Percentiles rank a stretch among this genome's conserved stretches.
These are phyloP conservation scores for Rynchops niger DNA, from an alignment of 2,113 vertebrate genomes.

Conservation along the genomic window DNA sequence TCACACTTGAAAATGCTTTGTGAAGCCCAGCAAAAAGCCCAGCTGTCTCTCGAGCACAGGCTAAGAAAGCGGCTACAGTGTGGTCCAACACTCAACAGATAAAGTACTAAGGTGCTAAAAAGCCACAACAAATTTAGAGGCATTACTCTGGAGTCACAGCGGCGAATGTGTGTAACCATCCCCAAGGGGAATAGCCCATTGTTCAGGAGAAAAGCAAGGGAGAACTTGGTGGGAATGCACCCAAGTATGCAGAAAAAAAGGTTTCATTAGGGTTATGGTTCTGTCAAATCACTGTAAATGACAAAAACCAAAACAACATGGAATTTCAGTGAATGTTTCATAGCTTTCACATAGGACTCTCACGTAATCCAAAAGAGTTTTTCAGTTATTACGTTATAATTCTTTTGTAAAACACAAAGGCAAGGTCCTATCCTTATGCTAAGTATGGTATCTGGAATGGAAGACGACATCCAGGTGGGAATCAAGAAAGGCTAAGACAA, in stretches of 20 bases:
- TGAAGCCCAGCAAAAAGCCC: not conserved
- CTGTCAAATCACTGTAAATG: not conserved
- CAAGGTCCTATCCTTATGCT: not conserved
- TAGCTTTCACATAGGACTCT: not conserved
- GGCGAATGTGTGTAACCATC: not conserved
- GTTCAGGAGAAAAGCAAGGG: not conserved
- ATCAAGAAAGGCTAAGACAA: not conserved
- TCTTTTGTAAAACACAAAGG: not conserved
- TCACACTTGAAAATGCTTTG: not conserved
- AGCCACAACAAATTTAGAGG: not conserved
- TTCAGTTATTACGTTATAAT: not conserved
- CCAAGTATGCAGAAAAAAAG: not conserved
- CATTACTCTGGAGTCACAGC: not conserved
- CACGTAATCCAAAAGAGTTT: accelerated
- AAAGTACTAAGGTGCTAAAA: not conserved
- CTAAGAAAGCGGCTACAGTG: not conserved
- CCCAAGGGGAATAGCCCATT: too few species aligned
- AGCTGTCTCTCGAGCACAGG: not conserved
- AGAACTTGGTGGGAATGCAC: not conserved
- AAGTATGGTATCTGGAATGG: not conserved
- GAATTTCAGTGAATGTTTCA: not conserved
- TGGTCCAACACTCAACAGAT: not conserved
- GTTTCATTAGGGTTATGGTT: not conserved
- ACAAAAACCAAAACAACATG: not conserved
- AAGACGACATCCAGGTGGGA: not conserved